Evolutionary conservation across 2,888 invertebrate species (phyloP).

Genomic region (Graphium colonna): DNA sequence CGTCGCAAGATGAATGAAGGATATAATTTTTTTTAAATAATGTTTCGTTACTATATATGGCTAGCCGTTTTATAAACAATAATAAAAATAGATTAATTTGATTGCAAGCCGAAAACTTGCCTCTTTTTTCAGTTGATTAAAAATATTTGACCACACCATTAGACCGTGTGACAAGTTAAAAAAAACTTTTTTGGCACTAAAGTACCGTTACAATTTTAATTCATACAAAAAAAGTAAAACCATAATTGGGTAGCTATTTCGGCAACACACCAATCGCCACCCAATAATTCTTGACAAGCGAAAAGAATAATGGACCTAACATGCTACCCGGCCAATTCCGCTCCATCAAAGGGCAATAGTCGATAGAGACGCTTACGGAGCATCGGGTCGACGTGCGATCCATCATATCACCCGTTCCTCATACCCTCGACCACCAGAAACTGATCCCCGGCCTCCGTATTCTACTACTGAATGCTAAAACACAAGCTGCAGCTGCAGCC

Average conservation of each 20-base stretch:
- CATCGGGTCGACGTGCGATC: slow-evolving; percentile 65
- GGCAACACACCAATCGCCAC: slow-evolving; percentile 5
- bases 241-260: not conserved
- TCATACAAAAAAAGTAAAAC: not conserved
- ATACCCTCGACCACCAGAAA: slow-evolving; percentile 40
- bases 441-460: slow-evolving; percentile 34
- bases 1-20: no score
- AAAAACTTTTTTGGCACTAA: no score
- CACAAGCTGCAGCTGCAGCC: slow-evolving; percentile 16
- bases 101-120: no score
- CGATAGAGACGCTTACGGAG: slow-evolving; percentile 69
- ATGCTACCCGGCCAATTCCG: slow-evolving; percentile 49
- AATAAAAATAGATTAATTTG: no score
- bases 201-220: no score
- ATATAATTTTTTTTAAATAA: no score
- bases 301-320: slow-evolving; percentile 70
- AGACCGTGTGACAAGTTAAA: no score
- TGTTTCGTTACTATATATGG: no score
- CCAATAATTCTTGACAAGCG: slow-evolving; percentile 33
- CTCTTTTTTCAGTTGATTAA: no score
- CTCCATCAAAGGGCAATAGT: slow-evolving; percentile 64
- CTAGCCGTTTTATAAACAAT: no score
- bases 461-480: slow-evolving; percentile 1
- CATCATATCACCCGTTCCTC: slow-evolving; percentile 64
- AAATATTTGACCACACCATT: no score